Base-by-base conservation (phyloP, 2,797 vertebrate genomes). In the Ataeniobius toweri region DNA sequence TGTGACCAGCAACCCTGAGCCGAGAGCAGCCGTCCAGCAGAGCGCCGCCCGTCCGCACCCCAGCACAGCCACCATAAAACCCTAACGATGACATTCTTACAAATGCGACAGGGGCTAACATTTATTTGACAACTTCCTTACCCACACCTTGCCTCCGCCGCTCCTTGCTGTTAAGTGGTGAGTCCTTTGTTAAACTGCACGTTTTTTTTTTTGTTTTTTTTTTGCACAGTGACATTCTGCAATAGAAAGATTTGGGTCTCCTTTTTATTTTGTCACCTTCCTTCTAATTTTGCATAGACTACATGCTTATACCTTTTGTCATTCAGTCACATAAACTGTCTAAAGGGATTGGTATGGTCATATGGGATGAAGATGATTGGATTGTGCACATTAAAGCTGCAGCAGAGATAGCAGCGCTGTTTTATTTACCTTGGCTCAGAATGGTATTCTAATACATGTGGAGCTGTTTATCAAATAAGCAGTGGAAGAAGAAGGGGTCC, bases 81-180 rank as follows among this genome's bases (percentile, higher is more conserved):
- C 87, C 79, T 86, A 94, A 95, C 93, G 89, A 96, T 96, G 95
- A 91, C 89, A 92, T 93, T 94, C 85, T 77, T 81, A 91, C 89
- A 92, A 81, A 87, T 70, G 80, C 82, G 75, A 83, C 92, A 91
- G 71, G 87, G 88, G 55, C 91, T 83, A 84, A 86, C 78, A 58
- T 83, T 89, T 31, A 94, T 95, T 90, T 96, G 95, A 96, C 93
- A 90, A 91, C 87, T 93, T 86, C 77, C 73, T 76, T 83, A 20
- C 75, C 51, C 51, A 71, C 89, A 78, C 86, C 76, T 89, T 73
- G 82, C 85, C 77, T 88, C 58, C 90, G 81, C 87, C 82, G 88
- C 92, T 90, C 85, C 91, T 92, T 67, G 92, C 86, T 89, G 79
- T 86, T 53, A 78, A 89, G 85, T 82, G 94, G 95, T 96, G 86